Conservation (phyloP, 2,113 vertebrate genomes). For the Tachysurus vachellii region DNA sequence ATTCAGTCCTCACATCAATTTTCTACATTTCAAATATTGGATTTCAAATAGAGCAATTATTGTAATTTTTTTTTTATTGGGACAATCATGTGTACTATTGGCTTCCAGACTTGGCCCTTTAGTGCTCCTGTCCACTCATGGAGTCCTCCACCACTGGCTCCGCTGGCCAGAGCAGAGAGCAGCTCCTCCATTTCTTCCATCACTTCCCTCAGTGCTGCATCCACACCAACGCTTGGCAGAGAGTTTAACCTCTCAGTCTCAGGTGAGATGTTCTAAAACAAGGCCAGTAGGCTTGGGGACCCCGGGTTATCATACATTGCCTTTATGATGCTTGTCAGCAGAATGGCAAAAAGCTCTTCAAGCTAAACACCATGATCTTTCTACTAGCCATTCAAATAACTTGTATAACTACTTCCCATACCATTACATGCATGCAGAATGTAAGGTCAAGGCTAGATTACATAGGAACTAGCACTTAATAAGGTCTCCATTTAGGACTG, state of each 20-base stretch:
- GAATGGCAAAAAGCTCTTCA: not conserved
- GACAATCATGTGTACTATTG: constrained; percentile 36
- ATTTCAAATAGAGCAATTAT: not conserved
- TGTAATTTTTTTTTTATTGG: not conserved
- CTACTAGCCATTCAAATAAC: not conserved
- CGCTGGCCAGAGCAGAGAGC: constrained; percentile 93
- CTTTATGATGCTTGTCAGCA: not conserved
- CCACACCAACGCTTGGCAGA: constrained; percentile 94
- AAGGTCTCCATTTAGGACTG: not conserved
- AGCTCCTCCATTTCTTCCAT: constrained; percentile 96
- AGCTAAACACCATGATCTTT: not conserved
- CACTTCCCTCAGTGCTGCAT: constrained; percentile 92
- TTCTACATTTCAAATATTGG: not conserved
- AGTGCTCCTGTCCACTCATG: constrained; percentile 91
- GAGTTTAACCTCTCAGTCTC: constrained; percentile 71
- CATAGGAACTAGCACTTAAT: not conserved
- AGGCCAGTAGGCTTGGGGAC: not conserved
- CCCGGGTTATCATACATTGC: not conserved
- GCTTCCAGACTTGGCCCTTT: constrained; percentile 85
- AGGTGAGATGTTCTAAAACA: constrained; percentile 60
- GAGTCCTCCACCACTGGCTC: constrained; percentile 93
- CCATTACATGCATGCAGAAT: not conserved
- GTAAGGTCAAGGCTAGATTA: not conserved
- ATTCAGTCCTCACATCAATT: constrained; percentile 12
- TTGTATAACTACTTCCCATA: not conserved